phyloP scores from a whole-genome alignment of 2,888 invertebrate species.

The Spialia ferax region DNA sequence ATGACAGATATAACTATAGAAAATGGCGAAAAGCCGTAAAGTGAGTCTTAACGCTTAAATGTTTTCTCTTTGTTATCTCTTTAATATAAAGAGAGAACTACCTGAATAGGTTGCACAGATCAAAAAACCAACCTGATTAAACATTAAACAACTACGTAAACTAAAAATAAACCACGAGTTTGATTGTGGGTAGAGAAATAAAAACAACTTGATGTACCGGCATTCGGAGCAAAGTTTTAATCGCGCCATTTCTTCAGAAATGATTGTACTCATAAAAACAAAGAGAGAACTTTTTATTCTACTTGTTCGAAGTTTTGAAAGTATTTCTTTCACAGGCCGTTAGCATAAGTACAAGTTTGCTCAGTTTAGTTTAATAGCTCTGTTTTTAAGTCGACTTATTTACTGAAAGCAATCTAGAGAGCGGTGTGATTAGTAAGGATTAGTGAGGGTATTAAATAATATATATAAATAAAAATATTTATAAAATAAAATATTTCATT shows the following conservation, averaged over 20 bases:
- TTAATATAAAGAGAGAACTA: too few species aligned
- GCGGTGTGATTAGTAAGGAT: too few species aligned
- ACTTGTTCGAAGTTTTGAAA: constrained; percentile 31
- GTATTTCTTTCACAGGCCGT: constrained; percentile 37
- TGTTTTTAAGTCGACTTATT: constrained; percentile 1
- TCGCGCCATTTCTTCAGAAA: constrained; percentile 40
- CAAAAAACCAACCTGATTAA: neutral
- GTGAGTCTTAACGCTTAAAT: too few species aligned
- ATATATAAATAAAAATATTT: too few species aligned
- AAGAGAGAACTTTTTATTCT: constrained; percentile 37
- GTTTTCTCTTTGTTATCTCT: too few species aligned
- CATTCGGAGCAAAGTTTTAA: constrained; percentile 37
- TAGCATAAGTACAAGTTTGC: constrained; percentile 28
- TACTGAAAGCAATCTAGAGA: too few species aligned
- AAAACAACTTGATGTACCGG: constrained; percentile 40
- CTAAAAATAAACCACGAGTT: constrained; percentile 27
- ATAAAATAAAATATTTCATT: too few species aligned
- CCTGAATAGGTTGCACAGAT: too few species aligned
- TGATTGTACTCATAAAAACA: constrained; percentile 41
- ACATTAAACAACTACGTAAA: constrained; percentile 14
- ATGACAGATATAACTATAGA: too few species aligned
- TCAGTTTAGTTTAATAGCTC: constrained; percentile 21
- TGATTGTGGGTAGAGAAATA: constrained; percentile 34
- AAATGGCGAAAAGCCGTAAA: too few species aligned
- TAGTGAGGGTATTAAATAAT: too few species aligned